Conservation (phyloP, 2,888 invertebrate species). For the Drosophila emarginata region DNA sequence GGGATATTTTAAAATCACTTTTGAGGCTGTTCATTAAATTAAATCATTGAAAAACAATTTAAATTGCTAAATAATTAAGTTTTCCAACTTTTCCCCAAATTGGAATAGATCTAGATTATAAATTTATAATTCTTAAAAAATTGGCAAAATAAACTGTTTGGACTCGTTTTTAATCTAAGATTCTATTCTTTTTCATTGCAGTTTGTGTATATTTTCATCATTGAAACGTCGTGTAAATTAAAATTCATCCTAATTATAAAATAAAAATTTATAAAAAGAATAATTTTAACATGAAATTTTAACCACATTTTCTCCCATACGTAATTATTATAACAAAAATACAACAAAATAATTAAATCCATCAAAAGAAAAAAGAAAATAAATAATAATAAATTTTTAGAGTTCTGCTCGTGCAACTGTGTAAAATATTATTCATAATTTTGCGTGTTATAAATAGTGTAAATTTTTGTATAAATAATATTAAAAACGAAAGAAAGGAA, state of each 20-base stretch:
- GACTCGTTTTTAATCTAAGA: neutral
- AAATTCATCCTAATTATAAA: conserved; percentile 74
- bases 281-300: conserved; percentile 42
- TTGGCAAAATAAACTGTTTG: neutral
- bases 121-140: no score
- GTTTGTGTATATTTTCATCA: conserved; percentile 78
- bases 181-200: conserved; percentile 34
- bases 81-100: no score
- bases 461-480: conserved; percentile 59
- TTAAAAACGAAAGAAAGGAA: conserved; percentile 41
- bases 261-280: conserved; percentile 39
- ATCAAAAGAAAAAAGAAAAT: conserved; percentile 32
- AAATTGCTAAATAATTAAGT: no score
- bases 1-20: no score
- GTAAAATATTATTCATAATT: conserved; percentile 68
- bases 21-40: no score
- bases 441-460: conserved; percentile 62
- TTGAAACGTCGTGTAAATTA: conserved; percentile 74
- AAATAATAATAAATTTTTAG: conserved; percentile 48
- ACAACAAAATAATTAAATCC: neutral
- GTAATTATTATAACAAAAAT: conserved; percentile 38
- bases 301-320: conserved; percentile 51
- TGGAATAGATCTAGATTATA: no score
- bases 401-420: conserved; percentile 41
- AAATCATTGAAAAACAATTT: no score